phyloP scores from a whole-genome alignment of 2,113 vertebrate genomes.

The Epinephelus cyanopodus region DNA sequence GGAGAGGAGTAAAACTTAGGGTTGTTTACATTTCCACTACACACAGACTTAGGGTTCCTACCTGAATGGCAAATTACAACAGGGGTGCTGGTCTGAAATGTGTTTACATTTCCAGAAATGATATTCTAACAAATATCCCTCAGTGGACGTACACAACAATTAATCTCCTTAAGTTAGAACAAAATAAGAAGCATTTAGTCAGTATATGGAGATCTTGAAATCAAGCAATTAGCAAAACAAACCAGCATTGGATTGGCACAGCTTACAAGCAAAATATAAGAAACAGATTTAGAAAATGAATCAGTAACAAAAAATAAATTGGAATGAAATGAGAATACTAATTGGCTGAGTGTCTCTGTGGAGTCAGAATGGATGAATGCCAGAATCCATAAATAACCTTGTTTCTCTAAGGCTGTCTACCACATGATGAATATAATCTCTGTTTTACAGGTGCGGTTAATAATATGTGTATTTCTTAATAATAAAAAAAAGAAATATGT shows the following conservation, averaged over 20 bases:
- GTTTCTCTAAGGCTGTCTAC: not conserved
- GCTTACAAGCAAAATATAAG: slow-evolving; percentile 20
- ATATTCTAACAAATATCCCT: slow-evolving; percentile 10
- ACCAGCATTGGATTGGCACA: not conserved
- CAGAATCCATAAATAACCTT: slow-evolving; percentile 31
- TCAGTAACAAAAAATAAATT: slow-evolving; percentile 31
- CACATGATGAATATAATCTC: not conserved
- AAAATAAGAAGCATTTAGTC: not conserved
- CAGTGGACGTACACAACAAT: not conserved
- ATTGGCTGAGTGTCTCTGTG: slow-evolving; percentile 19
- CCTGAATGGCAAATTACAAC: not conserved
- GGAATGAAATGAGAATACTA: slow-evolving; percentile 23
- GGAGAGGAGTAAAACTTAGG: not conserved
- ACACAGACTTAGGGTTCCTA: not conserved
- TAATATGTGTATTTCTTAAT: not conserved
- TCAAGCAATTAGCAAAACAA: slow-evolving; percentile 26
- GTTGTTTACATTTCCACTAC: not conserved
- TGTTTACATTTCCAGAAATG: not conserved
- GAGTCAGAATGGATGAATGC: not conserved
- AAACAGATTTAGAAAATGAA: slow-evolving; percentile 31
- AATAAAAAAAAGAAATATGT: not conserved
- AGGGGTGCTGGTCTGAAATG: not conserved
- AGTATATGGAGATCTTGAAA: not conserved
- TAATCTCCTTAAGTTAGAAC: not conserved
- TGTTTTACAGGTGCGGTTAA: not conserved